phyloP scores from a whole-genome alignment of 2,113 vertebrate genomes.

The Sceloporus tristichus region DNA sequence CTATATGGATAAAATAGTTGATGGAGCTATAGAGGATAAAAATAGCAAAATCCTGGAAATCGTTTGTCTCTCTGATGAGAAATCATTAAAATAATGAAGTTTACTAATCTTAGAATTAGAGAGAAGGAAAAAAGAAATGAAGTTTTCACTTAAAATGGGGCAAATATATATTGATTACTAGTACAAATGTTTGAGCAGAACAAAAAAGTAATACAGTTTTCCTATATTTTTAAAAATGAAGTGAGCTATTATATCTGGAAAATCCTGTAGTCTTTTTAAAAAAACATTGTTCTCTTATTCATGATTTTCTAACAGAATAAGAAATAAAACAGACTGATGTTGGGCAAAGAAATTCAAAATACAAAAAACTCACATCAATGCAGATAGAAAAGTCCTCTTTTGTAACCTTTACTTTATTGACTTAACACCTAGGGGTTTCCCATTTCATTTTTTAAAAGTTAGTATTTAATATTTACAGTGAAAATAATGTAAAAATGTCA shows the following conservation, averaged over 20 bases:
- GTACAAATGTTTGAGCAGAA: not conserved
- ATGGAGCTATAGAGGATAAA: not conserved
- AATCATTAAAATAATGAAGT: not conserved
- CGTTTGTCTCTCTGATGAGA: not conserved
- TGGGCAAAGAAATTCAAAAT: not conserved
- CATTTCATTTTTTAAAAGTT: not conserved
- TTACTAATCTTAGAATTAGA: not conserved
- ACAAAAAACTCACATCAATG: not conserved
- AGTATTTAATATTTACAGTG: no score
- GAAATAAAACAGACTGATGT: no score
- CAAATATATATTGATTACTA: not conserved
- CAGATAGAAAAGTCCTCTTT: not conserved
- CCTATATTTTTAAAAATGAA: not conserved
- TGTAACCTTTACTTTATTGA: not conserved
- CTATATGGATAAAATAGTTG: not conserved
- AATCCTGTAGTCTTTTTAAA: not conserved
- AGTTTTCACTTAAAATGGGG: not conserved
- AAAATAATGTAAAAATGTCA: not conserved
- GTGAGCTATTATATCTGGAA: not conserved
- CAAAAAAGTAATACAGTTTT: not conserved
- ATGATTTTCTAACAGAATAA: no score
- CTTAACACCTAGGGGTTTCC: not conserved
- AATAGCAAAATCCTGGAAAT: not conserved
- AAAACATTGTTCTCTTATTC: no score
- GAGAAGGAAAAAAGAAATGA: not conserved